Base-by-base conservation (phyloP, 1,140 invertebrate genomes). In the Drosophila sechellia region DNA sequence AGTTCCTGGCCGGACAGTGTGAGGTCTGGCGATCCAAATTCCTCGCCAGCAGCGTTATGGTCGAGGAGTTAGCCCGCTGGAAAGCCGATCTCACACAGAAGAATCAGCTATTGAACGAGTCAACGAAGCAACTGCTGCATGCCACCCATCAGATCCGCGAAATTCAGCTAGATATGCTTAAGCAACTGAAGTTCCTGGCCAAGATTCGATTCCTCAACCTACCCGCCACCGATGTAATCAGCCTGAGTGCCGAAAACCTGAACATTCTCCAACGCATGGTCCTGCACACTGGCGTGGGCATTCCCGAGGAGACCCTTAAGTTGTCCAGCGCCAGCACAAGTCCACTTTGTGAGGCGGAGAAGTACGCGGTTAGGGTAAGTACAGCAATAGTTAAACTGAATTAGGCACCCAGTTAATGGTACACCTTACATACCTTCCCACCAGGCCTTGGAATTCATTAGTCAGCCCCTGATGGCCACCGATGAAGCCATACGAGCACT, bases 1-100 rank as follows among this genome's bases (percentile, higher is more conserved):
- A 98, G 91, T 97, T 96, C 94, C 92, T 98, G 22, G 96, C 97
- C 25, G 97, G 97, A 3, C 97, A 98, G 84, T 98, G 97, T 92
- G 97, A 99, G 93, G 97, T 98, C 57, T 98, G 97, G 97, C 95
- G 97, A 69, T 98, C 97, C 83, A 98, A 98, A 95, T 99, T 98
- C 93, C 93, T 98, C 77, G 97, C 97, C 22, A 97, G 97, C 94
- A 98, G 97, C 91, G 94, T 98, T 54, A 97, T 98, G 95, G 95
- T 97, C 8, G 97, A 98, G 92, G 97, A 98, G 93, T 92, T 98
- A 68, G 96, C 97, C 2, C 94, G 94, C 59, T 97, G 96, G 94
- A 97, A 98, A 92, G 96, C 96, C 57, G 94, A 95, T 69, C 93
- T 97, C 13, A 95, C 94, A n/a, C 95, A 95, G 72, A 95, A 96